phyloP scores from a whole-genome alignment of 2,888 invertebrate genomes.

The Oegoconia quadripuncta region DNA sequence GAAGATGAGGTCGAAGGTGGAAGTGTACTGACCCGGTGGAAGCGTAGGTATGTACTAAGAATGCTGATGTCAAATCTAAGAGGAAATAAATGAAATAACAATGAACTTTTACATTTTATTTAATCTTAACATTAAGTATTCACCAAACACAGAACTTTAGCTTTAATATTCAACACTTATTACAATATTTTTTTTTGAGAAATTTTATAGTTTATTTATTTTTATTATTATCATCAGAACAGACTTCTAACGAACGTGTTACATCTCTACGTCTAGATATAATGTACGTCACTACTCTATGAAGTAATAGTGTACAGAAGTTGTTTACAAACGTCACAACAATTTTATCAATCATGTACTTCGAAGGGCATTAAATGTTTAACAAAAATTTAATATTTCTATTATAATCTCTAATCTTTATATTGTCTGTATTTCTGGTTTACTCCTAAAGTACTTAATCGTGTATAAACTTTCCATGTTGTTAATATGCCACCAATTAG shows the following conservation, averaged over 20 bases:
- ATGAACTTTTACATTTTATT: slow-evolving; percentile 24
- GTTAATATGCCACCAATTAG: too few relatives aligned
- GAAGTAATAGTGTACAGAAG: slow-evolving; percentile 28
- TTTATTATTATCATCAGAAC: slow-evolving; percentile 53
- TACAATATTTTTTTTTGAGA: slow-evolving; percentile 52
- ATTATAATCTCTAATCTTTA: too few relatives aligned
- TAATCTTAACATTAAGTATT: slow-evolving; percentile 39
- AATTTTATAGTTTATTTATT: slow-evolving; percentile 41
- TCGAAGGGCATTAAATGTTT: slow-evolving; percentile 25
- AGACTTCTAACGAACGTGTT: slow-evolving; percentile 53
- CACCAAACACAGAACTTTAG: slow-evolving; percentile 60
- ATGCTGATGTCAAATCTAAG: too few relatives aligned
- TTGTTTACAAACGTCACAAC: slow-evolving; percentile 31
- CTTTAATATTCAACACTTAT: slow-evolving; percentile 68
- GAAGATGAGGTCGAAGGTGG: too few relatives aligned
- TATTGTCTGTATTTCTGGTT: too few relatives aligned
- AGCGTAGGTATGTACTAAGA: too few relatives aligned
- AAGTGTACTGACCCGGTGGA: too few relatives aligned
- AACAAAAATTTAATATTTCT: not conserved
- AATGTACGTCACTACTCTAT: slow-evolving; percentile 22
- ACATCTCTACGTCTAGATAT: slow-evolving; percentile 38
- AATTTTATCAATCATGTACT: slow-evolving; percentile 29
- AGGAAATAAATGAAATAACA: not conserved
- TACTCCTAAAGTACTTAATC: too few relatives aligned
- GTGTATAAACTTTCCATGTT: too few relatives aligned